Conservation (phyloP, 2,797 vertebrate species). For the Peromyscus eremicus region DNA sequence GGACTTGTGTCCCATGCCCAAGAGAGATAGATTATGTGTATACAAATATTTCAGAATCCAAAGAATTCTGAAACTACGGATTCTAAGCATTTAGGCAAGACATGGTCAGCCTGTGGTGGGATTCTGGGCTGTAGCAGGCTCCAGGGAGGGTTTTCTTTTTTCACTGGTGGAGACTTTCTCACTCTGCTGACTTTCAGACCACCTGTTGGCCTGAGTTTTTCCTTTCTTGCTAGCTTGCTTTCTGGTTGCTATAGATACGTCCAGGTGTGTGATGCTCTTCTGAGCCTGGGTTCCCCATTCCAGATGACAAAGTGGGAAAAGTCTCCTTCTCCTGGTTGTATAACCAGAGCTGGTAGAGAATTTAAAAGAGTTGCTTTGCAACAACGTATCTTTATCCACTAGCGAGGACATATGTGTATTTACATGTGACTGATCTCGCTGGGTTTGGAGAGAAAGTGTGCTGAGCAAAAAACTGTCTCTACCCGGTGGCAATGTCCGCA, state of each 20-base stretch:
- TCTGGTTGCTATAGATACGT: neutral
- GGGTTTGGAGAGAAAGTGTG: neutral
- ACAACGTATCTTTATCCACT: neutral
- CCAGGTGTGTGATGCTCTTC: neutral
- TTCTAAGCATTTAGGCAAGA: neutral
- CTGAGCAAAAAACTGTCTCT: neutral
- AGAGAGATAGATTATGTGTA: neutral
- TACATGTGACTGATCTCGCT: neutral
- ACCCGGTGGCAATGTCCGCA: neutral
- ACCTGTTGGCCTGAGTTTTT: neutral
- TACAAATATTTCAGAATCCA: neutral
- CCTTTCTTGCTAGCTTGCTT: neutral
- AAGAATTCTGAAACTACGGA: neutral
- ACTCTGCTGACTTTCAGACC: neutral
- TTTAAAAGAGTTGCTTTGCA: neutral
- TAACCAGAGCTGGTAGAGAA: neutral
- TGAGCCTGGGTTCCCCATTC: neutral
- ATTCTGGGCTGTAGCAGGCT: neutral
- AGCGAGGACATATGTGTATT: fast-evolving
- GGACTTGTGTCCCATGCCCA: neutral
- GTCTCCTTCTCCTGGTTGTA: neutral
- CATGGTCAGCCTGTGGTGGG: neutral
- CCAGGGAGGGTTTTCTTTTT: slow-evolving; percentile 3
- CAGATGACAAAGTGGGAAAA: neutral
- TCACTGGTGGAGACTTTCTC: neutral